Base-by-base conservation (phyloP, 64 coral and sea anemone genomes). In the Exaiptasia diaphana region DNA sequence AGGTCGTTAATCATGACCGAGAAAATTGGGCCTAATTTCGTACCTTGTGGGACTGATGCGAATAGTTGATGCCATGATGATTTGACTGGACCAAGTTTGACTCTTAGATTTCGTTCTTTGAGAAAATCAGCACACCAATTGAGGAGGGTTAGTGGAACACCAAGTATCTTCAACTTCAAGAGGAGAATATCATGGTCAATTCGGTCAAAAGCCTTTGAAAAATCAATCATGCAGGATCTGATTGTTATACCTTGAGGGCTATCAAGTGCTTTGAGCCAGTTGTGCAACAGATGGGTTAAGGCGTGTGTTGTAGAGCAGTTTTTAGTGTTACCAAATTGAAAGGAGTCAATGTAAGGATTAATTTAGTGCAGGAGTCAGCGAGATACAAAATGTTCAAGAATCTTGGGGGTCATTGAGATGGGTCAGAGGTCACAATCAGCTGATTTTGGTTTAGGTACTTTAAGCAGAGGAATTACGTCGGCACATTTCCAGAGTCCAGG, bases 1-100 rank as follows among this genome's bases (percentile, higher is more conserved):
- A 82, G 5, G 23, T 82, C 43, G 2, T 82, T 82, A 25, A 82
- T 82, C 60, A 82, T 82, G 21, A 67, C 45, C 5, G 53, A 31
- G 26, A 68, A 82, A 25, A 63, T 26, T 22, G 76, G 25, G 38
- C 60, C 59, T 8, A 49, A 22, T 50, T 36, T 68, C 24, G 22
- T 68, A 7, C 31, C 61, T 43, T 43, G 68, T n/a, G 68, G 68
- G 10, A 43, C 68, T 22, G 24, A 4, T 30, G 2, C 67, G 39
- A 37, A 37, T 70, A 70, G 33, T 36, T 34, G 67, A 36, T 34
- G 67, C 67, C 67, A 70, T 70, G 67, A 37, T 2, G 67, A 70
- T 70, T 70, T 70, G 11, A 70, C 67, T 42, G 12, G 67, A 0
- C 67, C 30, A 12, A 70, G 17, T 22, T 70, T 70, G 27, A 70